Conservation (phyloP, 1,140 invertebrate species). For the Drosophila bifasciata region DNA sequence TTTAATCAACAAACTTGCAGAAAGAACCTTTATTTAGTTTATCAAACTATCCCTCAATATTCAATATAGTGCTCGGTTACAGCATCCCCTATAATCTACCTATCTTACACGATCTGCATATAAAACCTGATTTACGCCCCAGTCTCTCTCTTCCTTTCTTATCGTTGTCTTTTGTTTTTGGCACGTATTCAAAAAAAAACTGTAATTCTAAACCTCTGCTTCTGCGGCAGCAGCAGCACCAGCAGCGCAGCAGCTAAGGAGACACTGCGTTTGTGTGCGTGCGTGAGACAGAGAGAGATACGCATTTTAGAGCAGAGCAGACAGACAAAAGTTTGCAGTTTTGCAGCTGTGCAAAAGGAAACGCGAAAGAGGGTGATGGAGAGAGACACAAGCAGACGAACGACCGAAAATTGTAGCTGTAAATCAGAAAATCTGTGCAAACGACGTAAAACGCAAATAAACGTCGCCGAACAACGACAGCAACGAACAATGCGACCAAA, state of each 20-base stretch:
- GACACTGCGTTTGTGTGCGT: not conserved
- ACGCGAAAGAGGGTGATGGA: conserved; percentile 27
- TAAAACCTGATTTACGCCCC: conserved; percentile 31
- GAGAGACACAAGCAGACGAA: not conserved
- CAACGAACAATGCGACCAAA: not conserved
- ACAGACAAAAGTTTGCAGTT: conserved; percentile 26
- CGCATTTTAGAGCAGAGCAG: not conserved
- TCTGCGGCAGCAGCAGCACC: not conserved
- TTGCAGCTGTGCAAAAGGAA: conserved; percentile 56
- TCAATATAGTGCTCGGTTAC: too few relatives aligned
- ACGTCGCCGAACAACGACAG: not conserved
- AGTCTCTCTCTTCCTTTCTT: not conserved
- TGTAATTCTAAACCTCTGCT: conserved; percentile 57
- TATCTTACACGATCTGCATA: conserved; percentile 29
- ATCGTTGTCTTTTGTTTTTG: conserved; percentile 44
- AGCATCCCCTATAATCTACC: too few relatives aligned
- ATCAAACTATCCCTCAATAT: too few relatives aligned
- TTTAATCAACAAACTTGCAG: too few relatives aligned
- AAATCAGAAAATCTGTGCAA: conserved; percentile 32
- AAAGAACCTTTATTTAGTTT: too few relatives aligned
- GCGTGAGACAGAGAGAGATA: conserved; percentile 14
- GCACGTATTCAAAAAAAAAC: conserved; percentile 46
- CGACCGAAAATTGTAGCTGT: conserved; percentile 55
- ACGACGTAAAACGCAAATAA: conserved; percentile 16
- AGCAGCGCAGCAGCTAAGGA: conserved; percentile 19